phyloP scores from a whole-genome alignment of 2,797 vertebrate species.

The Myotis pilosus region DNA sequence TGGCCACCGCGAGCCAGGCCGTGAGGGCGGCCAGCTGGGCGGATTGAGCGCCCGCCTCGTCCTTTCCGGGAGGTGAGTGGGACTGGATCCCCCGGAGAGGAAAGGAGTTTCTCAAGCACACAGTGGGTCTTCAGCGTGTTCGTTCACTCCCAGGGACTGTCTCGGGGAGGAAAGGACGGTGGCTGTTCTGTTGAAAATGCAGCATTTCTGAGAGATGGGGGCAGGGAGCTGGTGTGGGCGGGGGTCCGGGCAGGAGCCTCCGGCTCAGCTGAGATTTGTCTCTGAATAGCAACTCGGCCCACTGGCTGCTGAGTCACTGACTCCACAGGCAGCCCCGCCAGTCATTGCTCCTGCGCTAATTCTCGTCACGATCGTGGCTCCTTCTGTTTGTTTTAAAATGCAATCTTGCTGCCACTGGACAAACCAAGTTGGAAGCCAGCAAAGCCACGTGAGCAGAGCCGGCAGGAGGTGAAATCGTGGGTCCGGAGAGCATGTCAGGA shows the following conservation, averaged over 20 bases:
- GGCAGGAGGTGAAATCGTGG: not conserved
- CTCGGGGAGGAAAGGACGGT: not conserved
- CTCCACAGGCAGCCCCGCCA: not conserved
- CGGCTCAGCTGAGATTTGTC: not conserved
- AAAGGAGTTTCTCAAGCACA: not conserved
- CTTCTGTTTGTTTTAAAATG: conserved; percentile 58
- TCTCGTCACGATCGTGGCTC: not conserved
- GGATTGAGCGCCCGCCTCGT: not conserved
- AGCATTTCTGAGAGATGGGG: not conserved
- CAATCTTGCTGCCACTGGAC: not conserved
- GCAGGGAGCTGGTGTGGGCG: too few relatives aligned
- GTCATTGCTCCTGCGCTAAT: conserved; percentile 45
- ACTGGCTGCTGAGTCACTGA: conserved; percentile 55
- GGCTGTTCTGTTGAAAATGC: not conserved
- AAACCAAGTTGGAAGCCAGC: not conserved
- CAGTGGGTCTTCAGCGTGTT: not conserved
- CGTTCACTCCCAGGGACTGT: not conserved
- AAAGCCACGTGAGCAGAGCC: not conserved
- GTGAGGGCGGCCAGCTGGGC: not conserved
- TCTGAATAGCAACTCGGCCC: conserved; percentile 35
- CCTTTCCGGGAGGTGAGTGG: not conserved
- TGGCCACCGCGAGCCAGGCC: not conserved
- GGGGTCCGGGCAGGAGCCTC: too few relatives aligned
- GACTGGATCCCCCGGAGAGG: not conserved
- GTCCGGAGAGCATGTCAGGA: too few relatives aligned